These are phyloP conservation scores for Clytia hemisphaerica DNA, from an alignment of 30 jellyfish, hydroid and myxozoan species.

Conservation along the genomic window DNA sequence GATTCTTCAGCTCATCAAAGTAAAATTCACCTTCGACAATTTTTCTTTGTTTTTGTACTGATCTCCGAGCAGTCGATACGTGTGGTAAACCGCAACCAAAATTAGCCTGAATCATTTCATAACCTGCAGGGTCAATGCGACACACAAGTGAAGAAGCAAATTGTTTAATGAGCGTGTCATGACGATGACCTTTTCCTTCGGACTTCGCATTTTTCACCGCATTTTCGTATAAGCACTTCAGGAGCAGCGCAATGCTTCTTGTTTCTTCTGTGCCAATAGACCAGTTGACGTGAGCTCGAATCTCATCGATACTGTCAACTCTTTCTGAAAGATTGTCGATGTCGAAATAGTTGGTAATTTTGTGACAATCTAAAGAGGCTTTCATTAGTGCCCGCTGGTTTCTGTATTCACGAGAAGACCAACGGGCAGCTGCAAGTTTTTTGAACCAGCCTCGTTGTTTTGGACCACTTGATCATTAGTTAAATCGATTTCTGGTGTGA, in stretches of 20 bases:
- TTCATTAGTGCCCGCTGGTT: conserved; percentile 38
- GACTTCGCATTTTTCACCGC: conserved; percentile 29
- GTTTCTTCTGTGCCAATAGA: conserved; percentile 8
- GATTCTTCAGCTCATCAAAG: conserved; percentile 27
- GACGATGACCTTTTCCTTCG: conserved; percentile 17
- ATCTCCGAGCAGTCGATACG: too few species aligned
- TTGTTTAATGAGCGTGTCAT: conserved; percentile 13
- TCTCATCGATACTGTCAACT: conserved; percentile 3
- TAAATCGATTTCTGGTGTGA: too few species aligned
- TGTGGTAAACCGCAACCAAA: conserved; percentile 27
- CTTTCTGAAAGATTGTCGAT: conserved; percentile 7
- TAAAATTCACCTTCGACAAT: conserved; percentile 34
- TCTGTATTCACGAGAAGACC: conserved; percentile 27
- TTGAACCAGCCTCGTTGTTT: conserved; percentile 26
- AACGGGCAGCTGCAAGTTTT: conserved; percentile 39
- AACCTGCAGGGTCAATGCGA: conserved; percentile 23
- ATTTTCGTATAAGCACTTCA: conserved; percentile 12
- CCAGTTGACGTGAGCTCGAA: conserved; percentile 18
- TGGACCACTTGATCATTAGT: too few species aligned
- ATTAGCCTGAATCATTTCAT: conserved; percentile 37
- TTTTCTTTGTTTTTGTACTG: too few species aligned
- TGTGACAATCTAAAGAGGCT: conserved; percentile 15
- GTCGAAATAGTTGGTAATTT: conserved; percentile 18
- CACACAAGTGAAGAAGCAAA: conserved; percentile 35
- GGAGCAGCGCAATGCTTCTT: conserved; percentile 4